A percentile compares a stretch with the other conserved stretches of the same genome.
Evolutionary conservation across 2,113 vertebrate genomes (phyloP).

Genomic region (Rhipidura dahli): DNA sequence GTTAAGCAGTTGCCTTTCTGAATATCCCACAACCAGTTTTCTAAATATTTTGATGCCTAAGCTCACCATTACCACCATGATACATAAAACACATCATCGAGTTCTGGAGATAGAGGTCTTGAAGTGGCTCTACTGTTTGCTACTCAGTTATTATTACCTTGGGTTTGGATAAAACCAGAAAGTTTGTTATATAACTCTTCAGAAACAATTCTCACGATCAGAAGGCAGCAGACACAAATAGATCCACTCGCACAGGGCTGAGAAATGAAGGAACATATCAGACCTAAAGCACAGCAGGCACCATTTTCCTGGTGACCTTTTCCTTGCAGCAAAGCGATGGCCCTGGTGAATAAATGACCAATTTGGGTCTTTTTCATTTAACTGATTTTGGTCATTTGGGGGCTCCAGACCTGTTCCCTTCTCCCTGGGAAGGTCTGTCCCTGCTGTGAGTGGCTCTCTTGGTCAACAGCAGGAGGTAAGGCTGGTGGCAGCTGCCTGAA

Average conservation of each 20-base stretch:
- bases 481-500: slow-evolving; percentile 36
- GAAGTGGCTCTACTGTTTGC: background rate
- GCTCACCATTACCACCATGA: background rate
- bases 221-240: slow-evolving; percentile 16
- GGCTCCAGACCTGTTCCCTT: background rate
- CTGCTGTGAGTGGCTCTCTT: slow-evolving; percentile 36
- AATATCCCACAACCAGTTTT: background rate
- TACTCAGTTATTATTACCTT: background rate
- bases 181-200: background rate
- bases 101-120: background rate
- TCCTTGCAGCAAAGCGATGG: background rate
- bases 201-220: slow-evolving; percentile 8
- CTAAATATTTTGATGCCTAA: background rate
- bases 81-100: background rate
- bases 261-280: slow-evolving; percentile 35
- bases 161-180: background rate
- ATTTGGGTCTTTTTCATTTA: background rate
- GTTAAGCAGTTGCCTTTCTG: background rate
- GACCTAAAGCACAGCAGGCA: slow-evolving; percentile 53
- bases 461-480: slow-evolving; percentile 42
- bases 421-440: slow-evolving; percentile 5
- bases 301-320: slow-evolving; percentile 5
- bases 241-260: slow-evolving; percentile 4
- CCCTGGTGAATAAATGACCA: slow-evolving; percentile 23
- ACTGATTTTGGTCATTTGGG: slow-evolving; percentile 2